Conservation (phyloP, 1,140 invertebrate species). For the Batillaria attramentaria region DNA sequence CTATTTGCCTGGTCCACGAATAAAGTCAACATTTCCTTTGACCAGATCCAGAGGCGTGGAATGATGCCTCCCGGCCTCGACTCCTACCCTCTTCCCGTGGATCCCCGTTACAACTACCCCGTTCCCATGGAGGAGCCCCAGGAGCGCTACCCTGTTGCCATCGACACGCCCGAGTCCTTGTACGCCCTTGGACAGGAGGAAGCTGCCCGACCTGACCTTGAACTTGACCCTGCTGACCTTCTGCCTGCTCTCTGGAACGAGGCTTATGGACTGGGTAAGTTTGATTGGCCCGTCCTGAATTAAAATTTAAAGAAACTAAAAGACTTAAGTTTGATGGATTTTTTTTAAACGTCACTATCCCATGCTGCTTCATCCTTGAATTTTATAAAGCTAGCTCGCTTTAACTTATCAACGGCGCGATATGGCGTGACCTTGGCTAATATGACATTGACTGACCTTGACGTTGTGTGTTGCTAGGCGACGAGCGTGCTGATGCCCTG, state of each 20-base stretch:
- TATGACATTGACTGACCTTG: no score
- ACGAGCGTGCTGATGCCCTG: slow-evolving; percentile 22
- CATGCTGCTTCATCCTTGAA: no score
- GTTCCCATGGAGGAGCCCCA: no score
- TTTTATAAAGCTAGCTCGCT: no score
- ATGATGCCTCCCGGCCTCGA: neutral
- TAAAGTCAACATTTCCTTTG: no score
- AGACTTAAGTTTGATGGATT: slow-evolving; percentile 28
- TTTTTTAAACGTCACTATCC: no score
- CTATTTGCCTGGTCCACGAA: no score
- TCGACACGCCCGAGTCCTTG: neutral
- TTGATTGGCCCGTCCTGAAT: neutral
- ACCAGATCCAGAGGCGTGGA: neutral
- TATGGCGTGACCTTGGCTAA: no score
- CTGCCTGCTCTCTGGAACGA: slow-evolving; percentile 11
- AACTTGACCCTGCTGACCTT: slow-evolving; percentile 1
- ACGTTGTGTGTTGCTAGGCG: slow-evolving; percentile 28
- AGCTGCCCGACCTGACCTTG: neutral
- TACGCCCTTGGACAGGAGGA: neutral
- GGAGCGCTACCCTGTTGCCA: neutral
- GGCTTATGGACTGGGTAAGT: slow-evolving; percentile 9
- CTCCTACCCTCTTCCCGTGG: neutral
- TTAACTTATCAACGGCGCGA: no score
- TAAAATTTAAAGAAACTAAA: slow-evolving; percentile 21
- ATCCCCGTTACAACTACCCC: neutral